Evolutionary conservation across 1,140 invertebrate species (phyloP), one percentile per base, ranked within the genome.

Genomic region (Drosophila chauvacae): DNA sequence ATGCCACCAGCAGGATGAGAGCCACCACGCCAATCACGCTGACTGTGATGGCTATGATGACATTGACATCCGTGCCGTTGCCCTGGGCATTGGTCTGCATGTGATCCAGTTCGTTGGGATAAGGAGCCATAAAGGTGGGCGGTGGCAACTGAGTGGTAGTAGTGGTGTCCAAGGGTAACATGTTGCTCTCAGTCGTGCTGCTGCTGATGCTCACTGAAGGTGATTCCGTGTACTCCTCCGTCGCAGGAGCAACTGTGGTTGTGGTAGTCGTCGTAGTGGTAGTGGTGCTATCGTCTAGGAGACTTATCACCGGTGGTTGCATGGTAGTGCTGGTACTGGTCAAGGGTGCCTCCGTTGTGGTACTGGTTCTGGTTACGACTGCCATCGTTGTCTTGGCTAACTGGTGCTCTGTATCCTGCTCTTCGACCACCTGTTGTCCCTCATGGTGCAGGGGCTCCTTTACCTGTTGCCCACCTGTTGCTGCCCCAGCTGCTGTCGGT

Each of bases 1-100:
- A 94, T 20, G 94, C 94, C 30, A 95, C 95, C 13, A 96, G 81
- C 11, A 96, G 90, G 37, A 96, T 85, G 16, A 96, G 91, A 74
- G 94, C 94, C 56, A 94, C 80, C 14, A 94, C 93, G 4, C 93
- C 94, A 37, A 94, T 93, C n/a, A 92, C 91, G 45, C 93, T 94
- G 3, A 94, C 93, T 0, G 93, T 93, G 61, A 94, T 94, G 30
- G 94, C 94, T 42, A 94, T 94, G 26, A 94, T 93, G 10, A 93
- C 93, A 56, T 93, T 93, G 1, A 90, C 88, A 68, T 92, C 92
- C 7, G 91, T 92, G 44, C 82, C 86, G 20, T 68, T 62, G 14
- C 59, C 68, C 48, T 77, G 75, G 42, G 66, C 76, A 26, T 83
- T 77, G 45, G 85, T 48, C 47, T 81, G 85, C 48, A 76, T 77